Conservation (phyloP, 2,888 invertebrate species). For the Eremobia ochroleuca region DNA sequence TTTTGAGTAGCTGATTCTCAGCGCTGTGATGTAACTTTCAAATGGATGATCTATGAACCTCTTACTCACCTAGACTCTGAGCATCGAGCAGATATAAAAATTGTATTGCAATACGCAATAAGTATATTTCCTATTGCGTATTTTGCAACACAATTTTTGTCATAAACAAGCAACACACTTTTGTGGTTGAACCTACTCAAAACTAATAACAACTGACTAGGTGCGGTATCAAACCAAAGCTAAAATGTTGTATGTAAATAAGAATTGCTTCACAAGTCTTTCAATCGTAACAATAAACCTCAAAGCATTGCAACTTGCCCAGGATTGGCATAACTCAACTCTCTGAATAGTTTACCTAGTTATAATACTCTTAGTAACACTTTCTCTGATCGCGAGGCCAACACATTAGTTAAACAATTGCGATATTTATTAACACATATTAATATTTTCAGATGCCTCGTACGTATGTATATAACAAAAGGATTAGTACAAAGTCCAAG, state of each 20-base stretch:
- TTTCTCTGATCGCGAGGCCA: neutral
- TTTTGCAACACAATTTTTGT: neutral
- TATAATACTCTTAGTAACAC: neutral
- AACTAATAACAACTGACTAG: neutral
- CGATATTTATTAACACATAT: too few species aligned
- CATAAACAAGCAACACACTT: neutral
- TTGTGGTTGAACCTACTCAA: neutral
- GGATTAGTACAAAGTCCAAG: too few species aligned
- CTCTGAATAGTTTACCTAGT: slow-evolving; percentile 15
- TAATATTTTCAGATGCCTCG: too few species aligned
- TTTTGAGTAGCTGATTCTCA: neutral
- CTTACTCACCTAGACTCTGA: neutral
- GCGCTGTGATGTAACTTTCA: neutral
- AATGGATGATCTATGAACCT: neutral
- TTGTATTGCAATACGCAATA: neutral
- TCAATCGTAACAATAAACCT: slow-evolving; percentile 32
- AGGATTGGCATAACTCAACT: slow-evolving; percentile 2
- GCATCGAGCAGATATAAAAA: neutral
- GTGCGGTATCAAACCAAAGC: neutral
- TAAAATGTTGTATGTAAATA: slow-evolving; percentile 30
- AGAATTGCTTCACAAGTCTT: slow-evolving; percentile 37
- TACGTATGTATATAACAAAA: too few species aligned
- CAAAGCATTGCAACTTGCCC: slow-evolving; percentile 5
- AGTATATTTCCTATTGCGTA: neutral
- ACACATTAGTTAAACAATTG: neutral